A percentile compares a stretch with the other conserved stretches of the same genome.
phyloP scores from a whole-genome alignment of 37 sponge, comb jelly and placozoan species.

The Hormiphora californensis region DNA sequence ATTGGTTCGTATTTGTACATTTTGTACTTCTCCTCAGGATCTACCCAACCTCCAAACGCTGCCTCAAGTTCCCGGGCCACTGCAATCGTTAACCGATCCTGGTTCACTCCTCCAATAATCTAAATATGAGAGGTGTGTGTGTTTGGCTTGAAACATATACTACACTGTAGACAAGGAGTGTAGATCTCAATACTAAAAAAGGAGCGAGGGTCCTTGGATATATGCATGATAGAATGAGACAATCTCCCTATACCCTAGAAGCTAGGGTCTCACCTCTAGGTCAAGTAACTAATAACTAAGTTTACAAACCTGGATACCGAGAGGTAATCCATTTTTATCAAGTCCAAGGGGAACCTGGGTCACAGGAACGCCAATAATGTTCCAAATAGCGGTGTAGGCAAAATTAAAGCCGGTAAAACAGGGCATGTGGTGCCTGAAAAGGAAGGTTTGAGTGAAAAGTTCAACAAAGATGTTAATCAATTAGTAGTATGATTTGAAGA shows the following conservation, averaged over 20 bases:
- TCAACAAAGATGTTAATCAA: too few relatives aligned
- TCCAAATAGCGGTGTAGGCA: constrained; percentile 63
- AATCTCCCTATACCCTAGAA: too few relatives aligned
- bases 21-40: constrained; percentile 44
- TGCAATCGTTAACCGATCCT: constrained; percentile 55
- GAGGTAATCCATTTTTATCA: constrained; percentile 61
- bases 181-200: too few relatives aligned
- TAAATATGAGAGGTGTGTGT: too few relatives aligned
- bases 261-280: too few relatives aligned
- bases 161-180: too few relatives aligned
- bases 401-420: constrained; percentile 58
- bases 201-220: too few relatives aligned
- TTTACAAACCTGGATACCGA: constrained; percentile 64
- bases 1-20: constrained; percentile 21
- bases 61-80: constrained; percentile 55
- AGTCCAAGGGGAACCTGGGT: constrained; percentile 68
- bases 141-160: too few relatives aligned
- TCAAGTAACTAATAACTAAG: too few relatives aligned
- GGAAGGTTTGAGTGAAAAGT: too few relatives aligned
- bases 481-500: too few relatives aligned
- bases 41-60: constrained; percentile 58
- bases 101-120: constrained; percentile 49
- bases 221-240: too few relatives aligned
- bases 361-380: constrained; percentile 62
- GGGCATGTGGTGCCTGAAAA: constrained; percentile 46